These are phyloP conservation scores for Coreius guichenoti DNA, from an alignment of 2,797 vertebrate genomes.

Conservation along the genomic window DNA sequence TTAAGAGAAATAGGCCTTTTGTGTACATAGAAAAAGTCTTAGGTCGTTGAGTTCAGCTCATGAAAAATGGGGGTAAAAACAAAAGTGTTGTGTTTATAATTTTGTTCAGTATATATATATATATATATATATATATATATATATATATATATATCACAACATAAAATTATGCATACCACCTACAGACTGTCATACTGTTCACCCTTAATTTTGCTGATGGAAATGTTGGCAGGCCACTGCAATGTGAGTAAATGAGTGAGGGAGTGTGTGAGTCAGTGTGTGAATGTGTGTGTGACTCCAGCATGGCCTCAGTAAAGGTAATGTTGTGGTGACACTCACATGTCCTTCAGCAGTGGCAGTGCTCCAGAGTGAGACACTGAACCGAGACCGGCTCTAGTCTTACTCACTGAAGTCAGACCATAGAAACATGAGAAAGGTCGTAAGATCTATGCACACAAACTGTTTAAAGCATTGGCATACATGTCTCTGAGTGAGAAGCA, in stretches of 20 bases:
- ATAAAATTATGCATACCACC: background rate
- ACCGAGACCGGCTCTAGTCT: conserved; percentile 11
- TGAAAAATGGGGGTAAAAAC: no score
- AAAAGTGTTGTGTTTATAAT: no score
- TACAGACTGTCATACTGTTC: background rate
- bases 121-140: no score
- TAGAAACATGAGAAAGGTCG: conserved; percentile 50
- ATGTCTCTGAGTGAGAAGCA: conserved; percentile 15
- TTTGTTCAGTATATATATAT: no score
- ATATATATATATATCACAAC: background rate
- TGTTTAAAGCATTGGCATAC: conserved; percentile 24
- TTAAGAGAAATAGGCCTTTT: no score
- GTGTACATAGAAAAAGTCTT: no score
- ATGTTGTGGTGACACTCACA: conserved; percentile 49
- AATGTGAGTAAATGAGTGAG: conserved; percentile 9
- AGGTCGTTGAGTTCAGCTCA: no score
- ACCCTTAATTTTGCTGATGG: conserved; percentile 36
- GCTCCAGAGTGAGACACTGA: conserved; percentile 24
- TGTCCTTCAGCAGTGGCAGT: conserved; percentile 52
- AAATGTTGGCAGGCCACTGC: conserved; percentile 14
- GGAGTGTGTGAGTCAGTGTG: conserved; percentile 7
- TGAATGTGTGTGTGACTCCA: conserved; percentile 20
- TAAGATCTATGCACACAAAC: conserved; percentile 10
- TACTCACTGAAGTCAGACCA: conserved; percentile 10
- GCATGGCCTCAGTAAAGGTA: conserved; percentile 18